A percentile compares a stretch with the other conserved stretches of the same genome.
Conservation (phyloP, 2,888 invertebrate species). For the Agrilus biguttatus region DNA sequence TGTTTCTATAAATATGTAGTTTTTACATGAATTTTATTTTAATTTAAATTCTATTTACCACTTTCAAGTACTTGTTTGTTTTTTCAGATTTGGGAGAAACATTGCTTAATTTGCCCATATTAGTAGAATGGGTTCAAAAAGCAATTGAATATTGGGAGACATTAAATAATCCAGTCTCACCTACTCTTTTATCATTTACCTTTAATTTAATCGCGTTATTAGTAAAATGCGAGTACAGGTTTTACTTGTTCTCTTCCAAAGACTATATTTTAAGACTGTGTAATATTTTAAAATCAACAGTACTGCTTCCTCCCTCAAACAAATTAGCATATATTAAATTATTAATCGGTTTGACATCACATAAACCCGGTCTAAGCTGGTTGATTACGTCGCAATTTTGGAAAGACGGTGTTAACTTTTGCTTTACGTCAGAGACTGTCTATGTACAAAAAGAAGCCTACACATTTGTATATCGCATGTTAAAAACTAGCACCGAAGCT, state of each 20-base stretch:
- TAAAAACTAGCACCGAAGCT: conserved; percentile 40
- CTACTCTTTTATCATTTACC: conserved; percentile 43
- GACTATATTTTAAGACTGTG: conserved; percentile 28
- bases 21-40: too few species aligned
- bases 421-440: conserved; percentile 51
- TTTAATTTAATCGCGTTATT: conserved; percentile 46
- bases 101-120: conserved; percentile 25
- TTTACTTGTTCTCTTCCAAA: conserved; percentile 39
- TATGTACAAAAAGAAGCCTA: conserved; percentile 56
- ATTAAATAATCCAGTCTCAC: conserved; percentile 26
- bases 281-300: conserved; percentile 20
- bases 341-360: conserved; percentile 42
- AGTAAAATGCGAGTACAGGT: conserved; percentile 42
- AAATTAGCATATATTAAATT: conserved; percentile 54
- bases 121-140: conserved; percentile 32
- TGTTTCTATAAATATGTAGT: too few species aligned
- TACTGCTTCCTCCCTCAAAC: conserved; percentile 39
- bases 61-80: not conserved
- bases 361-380: conserved; percentile 51
- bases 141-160: conserved; percentile 28
- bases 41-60: not conserved
- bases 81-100: conserved; percentile 24
- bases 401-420: conserved; percentile 47
- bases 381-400: conserved; percentile 46
- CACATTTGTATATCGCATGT: conserved; percentile 43